Percentiles rank a stretch among this genome's conserved stretches.
These are phyloP conservation scores for Sericinus montela DNA, from an alignment of 2,888 invertebrate species.

Conservation along the genomic window DNA sequence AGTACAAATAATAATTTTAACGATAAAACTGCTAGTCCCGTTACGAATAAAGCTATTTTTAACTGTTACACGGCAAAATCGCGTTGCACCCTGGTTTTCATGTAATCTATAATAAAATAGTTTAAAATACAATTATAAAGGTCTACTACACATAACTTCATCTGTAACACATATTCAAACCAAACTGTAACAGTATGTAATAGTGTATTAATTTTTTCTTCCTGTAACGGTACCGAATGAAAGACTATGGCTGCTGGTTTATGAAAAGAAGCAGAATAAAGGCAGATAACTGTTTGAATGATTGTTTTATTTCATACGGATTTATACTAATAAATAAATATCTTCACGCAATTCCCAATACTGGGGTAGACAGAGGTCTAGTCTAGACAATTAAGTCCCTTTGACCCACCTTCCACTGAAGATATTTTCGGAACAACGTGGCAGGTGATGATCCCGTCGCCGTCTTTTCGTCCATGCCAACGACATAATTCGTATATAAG, in stretches of 20 bases:
- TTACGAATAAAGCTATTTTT: constrained; percentile 50
- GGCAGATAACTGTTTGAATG: constrained; percentile 77
- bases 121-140: constrained; percentile 61
- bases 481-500: no score
- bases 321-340: no score
- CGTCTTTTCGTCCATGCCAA: no score
- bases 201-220: constrained; percentile 76
- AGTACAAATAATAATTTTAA: constrained; percentile 75
- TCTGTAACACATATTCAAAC: constrained; percentile 78
- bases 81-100: constrained; percentile 77
- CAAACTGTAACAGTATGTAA: constrained; percentile 76
- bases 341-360: no score
- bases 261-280: constrained; percentile 73
- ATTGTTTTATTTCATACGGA: constrained; percentile 60
- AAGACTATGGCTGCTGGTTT: constrained; percentile 77
- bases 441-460: no score
- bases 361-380: no score
- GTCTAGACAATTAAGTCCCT: no score
- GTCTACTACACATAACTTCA: constrained; percentile 72
- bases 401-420: no score
- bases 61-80: constrained; percentile 57
- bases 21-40: constrained; percentile 71
- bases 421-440: no score
- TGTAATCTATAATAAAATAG: constrained; percentile 74
- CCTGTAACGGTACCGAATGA: constrained; percentile 76